Conservation (phyloP, 2,797 vertebrate species). For the Rhadinocentrus ornatus region DNA sequence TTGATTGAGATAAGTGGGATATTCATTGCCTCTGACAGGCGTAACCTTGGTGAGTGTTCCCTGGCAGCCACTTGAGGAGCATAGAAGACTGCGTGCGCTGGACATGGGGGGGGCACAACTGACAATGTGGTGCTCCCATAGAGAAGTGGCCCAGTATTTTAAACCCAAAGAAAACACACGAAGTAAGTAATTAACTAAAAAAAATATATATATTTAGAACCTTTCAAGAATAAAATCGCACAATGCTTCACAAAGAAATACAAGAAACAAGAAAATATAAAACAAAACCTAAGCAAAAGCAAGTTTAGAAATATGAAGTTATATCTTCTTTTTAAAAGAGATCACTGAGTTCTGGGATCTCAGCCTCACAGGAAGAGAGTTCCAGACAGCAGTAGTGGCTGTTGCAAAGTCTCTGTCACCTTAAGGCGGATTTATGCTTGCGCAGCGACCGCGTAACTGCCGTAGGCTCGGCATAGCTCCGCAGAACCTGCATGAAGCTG, state of each 20-base stretch:
- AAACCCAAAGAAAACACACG: slow-evolving; percentile 60
- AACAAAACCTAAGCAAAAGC: too few relatives aligned
- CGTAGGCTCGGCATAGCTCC: too few relatives aligned
- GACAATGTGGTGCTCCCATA: slow-evolving; percentile 54
- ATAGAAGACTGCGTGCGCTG: slow-evolving; percentile 50
- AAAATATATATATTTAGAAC: neutral
- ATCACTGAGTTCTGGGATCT: neutral
- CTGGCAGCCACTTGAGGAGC: slow-evolving; percentile 67
- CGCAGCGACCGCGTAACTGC: too few relatives aligned
- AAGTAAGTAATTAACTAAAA: slow-evolving; percentile 28
- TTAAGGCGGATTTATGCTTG: too few relatives aligned
- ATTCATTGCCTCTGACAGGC: slow-evolving; percentile 59
- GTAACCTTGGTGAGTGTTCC: slow-evolving; percentile 72
- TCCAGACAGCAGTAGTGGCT: neutral
- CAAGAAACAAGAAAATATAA: too few relatives aligned
- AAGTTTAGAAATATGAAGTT: neutral
- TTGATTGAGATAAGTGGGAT: slow-evolving; percentile 70
- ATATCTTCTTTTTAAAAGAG: too few relatives aligned
- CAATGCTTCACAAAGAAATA: neutral
- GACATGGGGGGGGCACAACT: slow-evolving; percentile 57
- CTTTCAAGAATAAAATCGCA: neutral
- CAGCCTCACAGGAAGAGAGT: neutral
- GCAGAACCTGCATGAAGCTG: too few relatives aligned
- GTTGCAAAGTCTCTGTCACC: neutral
- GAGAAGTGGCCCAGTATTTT: slow-evolving; percentile 58